Percentiles rank a stretch among this genome's conserved stretches.
Conservation (phyloP, 2,888 invertebrate genomes). For the Meiosimyza decipiens region DNA sequence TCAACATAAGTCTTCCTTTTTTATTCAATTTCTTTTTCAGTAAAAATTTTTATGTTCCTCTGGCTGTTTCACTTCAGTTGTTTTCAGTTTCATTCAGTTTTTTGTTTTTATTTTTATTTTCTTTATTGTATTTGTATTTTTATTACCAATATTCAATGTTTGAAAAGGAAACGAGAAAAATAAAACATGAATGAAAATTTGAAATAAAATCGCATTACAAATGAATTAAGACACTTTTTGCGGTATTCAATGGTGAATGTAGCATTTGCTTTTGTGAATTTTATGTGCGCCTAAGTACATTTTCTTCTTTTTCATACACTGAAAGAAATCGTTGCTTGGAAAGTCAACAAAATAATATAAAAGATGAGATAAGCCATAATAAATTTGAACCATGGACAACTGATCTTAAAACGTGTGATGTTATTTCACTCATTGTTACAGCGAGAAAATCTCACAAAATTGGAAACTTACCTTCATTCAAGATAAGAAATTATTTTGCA, state of each 20-base stretch:
- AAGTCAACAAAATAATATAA: too few relatives aligned
- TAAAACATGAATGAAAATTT: neutral
- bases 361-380: too few relatives aligned
- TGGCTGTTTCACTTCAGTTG: slow-evolving; percentile 45
- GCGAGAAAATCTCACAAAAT: too few relatives aligned
- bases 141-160: slow-evolving; percentile 12
- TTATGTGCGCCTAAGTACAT: too few relatives aligned
- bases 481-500: too few relatives aligned
- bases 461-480: too few relatives aligned
- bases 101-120: slow-evolving; percentile 36
- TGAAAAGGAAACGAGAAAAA: neutral
- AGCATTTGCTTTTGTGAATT: too few relatives aligned
- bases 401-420: too few relatives aligned
- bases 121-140: slow-evolving; percentile 22
- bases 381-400: too few relatives aligned
- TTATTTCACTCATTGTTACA: too few relatives aligned
- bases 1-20: neutral
- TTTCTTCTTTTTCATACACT: too few relatives aligned
- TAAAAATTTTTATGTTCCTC: slow-evolving; percentile 52
- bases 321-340: too few relatives aligned
- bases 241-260: neutral
- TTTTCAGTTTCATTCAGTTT: slow-evolving; percentile 12
- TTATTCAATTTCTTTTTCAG: slow-evolving; percentile 47
- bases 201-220: slow-evolving; percentile 16
- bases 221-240: slow-evolving; percentile 21